Conservation (phyloP, 1,140 invertebrate species). For the Drosophila bifasciata region DNA sequence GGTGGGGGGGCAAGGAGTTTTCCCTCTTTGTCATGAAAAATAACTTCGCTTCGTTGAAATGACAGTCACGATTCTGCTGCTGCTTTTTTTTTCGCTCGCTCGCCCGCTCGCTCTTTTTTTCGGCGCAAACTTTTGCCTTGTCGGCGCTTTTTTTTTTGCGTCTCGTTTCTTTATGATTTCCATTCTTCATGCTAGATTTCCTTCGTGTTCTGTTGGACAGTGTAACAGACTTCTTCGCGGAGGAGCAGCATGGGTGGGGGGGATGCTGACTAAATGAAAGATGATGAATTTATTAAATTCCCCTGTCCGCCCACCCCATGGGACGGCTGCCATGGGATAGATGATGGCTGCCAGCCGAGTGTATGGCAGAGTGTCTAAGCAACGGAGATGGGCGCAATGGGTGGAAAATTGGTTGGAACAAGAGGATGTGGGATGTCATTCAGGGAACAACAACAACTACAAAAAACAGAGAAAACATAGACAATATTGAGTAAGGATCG, state of each 20-base stretch:
- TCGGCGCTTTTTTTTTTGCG: slow-evolving; percentile 25
- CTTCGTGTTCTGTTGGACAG: slow-evolving; percentile 1
- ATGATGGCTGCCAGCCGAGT: too few species aligned
- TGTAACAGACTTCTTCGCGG: too few species aligned
- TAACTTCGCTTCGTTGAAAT: slow-evolving; percentile 81
- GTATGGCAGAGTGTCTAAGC: too few species aligned
- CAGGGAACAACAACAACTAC: too few species aligned
- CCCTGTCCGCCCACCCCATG: slow-evolving; percentile 15
- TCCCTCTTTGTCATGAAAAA: slow-evolving; percentile 77
- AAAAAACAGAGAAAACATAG: too few species aligned
- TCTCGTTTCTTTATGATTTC: slow-evolving; percentile 38
- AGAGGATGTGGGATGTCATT: too few species aligned
- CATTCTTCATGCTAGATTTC: slow-evolving; percentile 43
- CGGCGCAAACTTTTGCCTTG: too few species aligned
- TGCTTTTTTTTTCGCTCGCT: slow-evolving; percentile 13
- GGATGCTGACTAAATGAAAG: slow-evolving; percentile 75
- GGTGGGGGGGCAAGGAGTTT: slow-evolving; percentile 25
- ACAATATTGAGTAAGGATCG: too few species aligned
- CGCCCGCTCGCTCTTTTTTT: slow-evolving; percentile 24
- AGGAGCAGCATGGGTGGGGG: neutral
- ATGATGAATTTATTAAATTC: slow-evolving; percentile 81
- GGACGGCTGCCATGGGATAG: neutral
- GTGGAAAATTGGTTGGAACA: too few species aligned
- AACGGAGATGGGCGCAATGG: too few species aligned
- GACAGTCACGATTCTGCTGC: slow-evolving; percentile 76